phyloP scores from a whole-genome alignment of 1,140 invertebrate genomes.

The Papilio helenus region DNA sequence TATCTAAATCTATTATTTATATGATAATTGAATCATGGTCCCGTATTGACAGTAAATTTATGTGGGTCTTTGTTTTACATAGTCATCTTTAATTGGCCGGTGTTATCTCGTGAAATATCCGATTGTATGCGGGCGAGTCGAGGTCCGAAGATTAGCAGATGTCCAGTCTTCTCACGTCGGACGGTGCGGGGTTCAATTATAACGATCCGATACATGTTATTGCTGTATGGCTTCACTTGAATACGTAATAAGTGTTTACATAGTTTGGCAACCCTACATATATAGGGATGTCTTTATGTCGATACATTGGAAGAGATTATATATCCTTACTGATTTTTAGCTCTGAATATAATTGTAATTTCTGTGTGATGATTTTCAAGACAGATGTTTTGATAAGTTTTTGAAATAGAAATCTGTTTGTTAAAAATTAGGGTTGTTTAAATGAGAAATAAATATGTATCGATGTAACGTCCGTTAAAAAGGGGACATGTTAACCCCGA shows the following conservation, averaged over 20 bases:
- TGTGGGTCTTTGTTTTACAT: conserved; percentile 37
- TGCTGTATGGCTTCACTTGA: conserved; percentile 59
- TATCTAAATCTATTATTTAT: not conserved
- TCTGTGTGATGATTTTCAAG: not conserved
- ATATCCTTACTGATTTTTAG: not conserved
- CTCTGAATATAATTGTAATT: not conserved
- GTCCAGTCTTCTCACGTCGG: conserved; percentile 68
- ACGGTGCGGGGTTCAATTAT: conserved; percentile 68
- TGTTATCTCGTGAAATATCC: conserved; percentile 81
- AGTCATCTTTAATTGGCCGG: conserved; percentile 67
- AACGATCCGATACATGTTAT: conserved; percentile 57
- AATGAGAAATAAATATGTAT: conserved; percentile 22
- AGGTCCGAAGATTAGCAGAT: conserved; percentile 54
- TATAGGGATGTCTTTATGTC: conserved; percentile 1
- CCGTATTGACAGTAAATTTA: conserved; percentile 16
- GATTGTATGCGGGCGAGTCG: conserved; percentile 59
- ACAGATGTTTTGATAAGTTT: not conserved
- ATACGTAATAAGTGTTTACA: conserved; percentile 48
- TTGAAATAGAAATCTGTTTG: not conserved
- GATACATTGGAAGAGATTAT: not conserved
- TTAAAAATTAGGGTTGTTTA: conserved; percentile 10
- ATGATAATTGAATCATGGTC: conserved; percentile 4
- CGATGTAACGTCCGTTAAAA: conserved; percentile 36
- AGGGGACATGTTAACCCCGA: conserved; percentile 34
- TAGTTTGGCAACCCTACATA: not conserved